phyloP scores from a whole-genome alignment of 1,140 invertebrate genomes.

The Drosophila pandora region DNA sequence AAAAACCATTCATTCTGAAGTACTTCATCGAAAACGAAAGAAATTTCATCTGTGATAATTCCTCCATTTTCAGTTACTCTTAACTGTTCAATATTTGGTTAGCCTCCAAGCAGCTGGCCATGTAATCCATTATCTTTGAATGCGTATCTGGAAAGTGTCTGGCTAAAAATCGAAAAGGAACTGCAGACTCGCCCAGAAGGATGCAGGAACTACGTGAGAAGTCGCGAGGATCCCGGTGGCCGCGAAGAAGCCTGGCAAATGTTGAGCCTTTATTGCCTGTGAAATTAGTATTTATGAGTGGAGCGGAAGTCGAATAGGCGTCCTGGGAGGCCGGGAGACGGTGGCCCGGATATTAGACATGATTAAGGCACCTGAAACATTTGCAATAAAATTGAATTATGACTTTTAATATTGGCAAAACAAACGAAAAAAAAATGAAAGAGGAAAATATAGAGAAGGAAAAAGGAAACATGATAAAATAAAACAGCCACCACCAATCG shows the following conservation, averaged over 20 bases:
- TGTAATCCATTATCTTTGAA: slow-evolving; percentile 63
- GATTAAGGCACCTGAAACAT: slow-evolving; percentile 82
- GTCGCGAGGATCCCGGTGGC: slow-evolving; percentile 17
- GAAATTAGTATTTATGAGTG: slow-evolving; percentile 83
- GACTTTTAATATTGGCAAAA: slow-evolving; percentile 77
- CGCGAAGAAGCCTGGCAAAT: slow-evolving; percentile 54
- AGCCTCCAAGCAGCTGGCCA: slow-evolving; percentile 12
- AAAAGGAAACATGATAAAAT: slow-evolving; percentile 6
- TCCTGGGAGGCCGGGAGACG: slow-evolving; percentile 48
- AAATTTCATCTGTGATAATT: too few relatives aligned
- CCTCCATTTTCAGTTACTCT: neutral
- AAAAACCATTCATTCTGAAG: too few relatives aligned
- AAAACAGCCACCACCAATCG: slow-evolving; percentile 23
- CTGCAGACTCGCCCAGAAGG: slow-evolving; percentile 3
- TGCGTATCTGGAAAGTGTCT: slow-evolving; percentile 74
- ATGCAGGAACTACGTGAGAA: slow-evolving; percentile 56
- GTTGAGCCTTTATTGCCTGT: slow-evolving; percentile 81
- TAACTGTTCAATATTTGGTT: neutral
- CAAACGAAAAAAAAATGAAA: slow-evolving; percentile 3
- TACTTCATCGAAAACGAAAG: too few relatives aligned
- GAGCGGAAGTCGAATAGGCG: slow-evolving; percentile 61
- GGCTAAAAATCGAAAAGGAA: slow-evolving; percentile 58
- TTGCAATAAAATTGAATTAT: slow-evolving; percentile 84
- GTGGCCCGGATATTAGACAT: slow-evolving; percentile 77
- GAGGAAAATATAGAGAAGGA: slow-evolving; percentile 6